Conservation (phyloP, 2,113 vertebrate genomes). For the Cyphomyrus discorhynchus region DNA sequence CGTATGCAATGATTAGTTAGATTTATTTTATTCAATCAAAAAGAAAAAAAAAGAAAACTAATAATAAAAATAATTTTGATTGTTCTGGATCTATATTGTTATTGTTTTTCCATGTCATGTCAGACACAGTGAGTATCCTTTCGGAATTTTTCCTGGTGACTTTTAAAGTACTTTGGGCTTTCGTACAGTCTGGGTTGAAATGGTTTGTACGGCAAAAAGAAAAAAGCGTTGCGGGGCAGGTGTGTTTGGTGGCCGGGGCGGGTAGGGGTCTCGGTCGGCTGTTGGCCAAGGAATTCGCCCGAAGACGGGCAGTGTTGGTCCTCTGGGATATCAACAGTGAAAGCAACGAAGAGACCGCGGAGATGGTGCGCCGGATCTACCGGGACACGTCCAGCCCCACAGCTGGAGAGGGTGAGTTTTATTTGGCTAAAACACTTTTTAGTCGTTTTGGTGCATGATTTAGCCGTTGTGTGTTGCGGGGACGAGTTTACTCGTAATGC, state of each 20-base stretch:
- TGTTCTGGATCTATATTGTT: neutral
- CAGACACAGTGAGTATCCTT: constrained; percentile 61
- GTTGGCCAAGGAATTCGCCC: constrained; percentile 76
- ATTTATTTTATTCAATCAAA: neutral
- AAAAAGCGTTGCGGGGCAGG: constrained; percentile 77
- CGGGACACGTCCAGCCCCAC: constrained; percentile 49
- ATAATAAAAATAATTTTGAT: neutral
- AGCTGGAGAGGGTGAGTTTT: constrained; percentile 40
- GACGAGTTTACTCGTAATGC: neutral
- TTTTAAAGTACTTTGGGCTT: constrained; percentile 75
- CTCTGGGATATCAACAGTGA: constrained; percentile 79
- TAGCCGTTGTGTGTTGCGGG: neutral
- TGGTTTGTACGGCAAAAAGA: constrained; percentile 76
- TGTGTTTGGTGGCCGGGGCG: constrained; percentile 77
- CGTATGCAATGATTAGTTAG: neutral
- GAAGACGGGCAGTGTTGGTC: constrained; percentile 71
- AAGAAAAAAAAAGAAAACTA: neutral
- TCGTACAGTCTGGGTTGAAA: constrained; percentile 70
- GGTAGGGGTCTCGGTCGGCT: constrained; percentile 76
- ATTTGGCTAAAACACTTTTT: neutral
- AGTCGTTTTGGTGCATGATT: neutral
- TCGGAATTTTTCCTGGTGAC: constrained; percentile 73
- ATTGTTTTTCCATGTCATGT: neutral
- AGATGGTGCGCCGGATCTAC: constrained; percentile 74
- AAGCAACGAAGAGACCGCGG: constrained; percentile 78